Conservation (phyloP, 2,888 invertebrate genomes). For the Epirrhoe alternata region DNA sequence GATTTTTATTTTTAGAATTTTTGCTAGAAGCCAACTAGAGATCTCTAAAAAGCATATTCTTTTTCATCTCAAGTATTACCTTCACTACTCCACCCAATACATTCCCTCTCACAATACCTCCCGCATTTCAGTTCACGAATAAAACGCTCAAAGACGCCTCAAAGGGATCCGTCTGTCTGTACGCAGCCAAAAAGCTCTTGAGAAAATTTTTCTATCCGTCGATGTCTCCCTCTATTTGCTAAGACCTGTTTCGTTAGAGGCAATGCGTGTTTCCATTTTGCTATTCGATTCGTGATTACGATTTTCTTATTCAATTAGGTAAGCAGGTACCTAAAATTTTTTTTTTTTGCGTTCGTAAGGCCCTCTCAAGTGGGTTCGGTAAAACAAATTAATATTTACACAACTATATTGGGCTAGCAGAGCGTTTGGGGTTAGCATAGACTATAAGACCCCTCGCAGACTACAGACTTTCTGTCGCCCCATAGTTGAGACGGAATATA, state of each 20-base stretch:
- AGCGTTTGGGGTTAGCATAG: too few species aligned
- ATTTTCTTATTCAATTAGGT: too few species aligned
- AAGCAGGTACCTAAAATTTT: too few species aligned
- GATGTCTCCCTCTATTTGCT: conserved; percentile 83
- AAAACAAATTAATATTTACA: too few species aligned
- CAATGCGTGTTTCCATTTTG: conserved; percentile 61
- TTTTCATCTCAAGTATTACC: background rate
- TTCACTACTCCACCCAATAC: conserved; percentile 1
- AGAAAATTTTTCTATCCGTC: conserved; percentile 79
- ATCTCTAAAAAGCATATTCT: background rate
- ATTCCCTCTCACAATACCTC: conserved; percentile 21
- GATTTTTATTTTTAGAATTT: background rate
- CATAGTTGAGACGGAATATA: too few species aligned
- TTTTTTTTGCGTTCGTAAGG: too few species aligned
- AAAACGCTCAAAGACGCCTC: conserved; percentile 55
- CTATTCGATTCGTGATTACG: background rate
- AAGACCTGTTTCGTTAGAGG: conserved; percentile 83
- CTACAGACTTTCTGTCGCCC: too few species aligned
- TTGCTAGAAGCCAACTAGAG: background rate
- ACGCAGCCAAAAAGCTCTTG: conserved; percentile 69
- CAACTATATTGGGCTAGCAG: too few species aligned
- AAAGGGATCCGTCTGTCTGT: conserved; percentile 61
- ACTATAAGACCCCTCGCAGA: too few species aligned
- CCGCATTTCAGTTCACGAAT: conserved; percentile 29
- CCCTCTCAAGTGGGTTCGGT: too few species aligned